These are phyloP conservation scores for Arctopsyche grandis DNA, from an alignment of 1,140 invertebrate species.

Conservation along the genomic window DNA sequence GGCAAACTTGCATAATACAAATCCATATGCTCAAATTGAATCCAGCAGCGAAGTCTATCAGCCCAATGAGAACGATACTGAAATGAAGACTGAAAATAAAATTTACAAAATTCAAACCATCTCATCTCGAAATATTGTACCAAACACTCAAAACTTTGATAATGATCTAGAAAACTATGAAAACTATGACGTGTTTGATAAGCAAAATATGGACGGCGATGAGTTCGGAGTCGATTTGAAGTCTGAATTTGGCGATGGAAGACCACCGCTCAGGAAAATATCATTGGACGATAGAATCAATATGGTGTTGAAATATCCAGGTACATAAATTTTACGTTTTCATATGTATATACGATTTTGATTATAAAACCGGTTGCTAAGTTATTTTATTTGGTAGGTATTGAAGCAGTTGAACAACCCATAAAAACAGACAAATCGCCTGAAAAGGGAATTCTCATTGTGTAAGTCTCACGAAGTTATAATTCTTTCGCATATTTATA, in stretches of 20 bases:
- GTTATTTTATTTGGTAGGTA: neutral
- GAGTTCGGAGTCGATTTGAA: neutral
- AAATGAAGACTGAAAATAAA: constrained; percentile 22
- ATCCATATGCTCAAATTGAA: neutral
- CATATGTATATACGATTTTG: neutral
- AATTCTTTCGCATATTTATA: neutral
- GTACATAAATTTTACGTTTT: constrained; percentile 31
- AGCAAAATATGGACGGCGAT: constrained; percentile 5
- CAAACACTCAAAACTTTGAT: neutral
- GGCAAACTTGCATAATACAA: neutral
- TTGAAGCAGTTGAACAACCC: neutral
- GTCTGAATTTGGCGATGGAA: neutral
- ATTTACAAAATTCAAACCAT: constrained; percentile 51
- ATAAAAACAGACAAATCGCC: constrained; percentile 16
- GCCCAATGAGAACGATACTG: neutral
- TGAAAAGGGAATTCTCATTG: constrained; percentile 52
- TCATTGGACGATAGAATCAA: constrained; percentile 53
- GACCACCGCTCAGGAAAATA: constrained; percentile 32
- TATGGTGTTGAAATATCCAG: constrained; percentile 46
- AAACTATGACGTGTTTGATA: constrained; percentile 23
- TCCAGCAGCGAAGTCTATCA: neutral
- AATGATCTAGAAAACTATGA: constrained; percentile 31
- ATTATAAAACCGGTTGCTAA: no score
- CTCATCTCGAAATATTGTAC: constrained; percentile 17
- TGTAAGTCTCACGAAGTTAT: constrained; percentile 40